Evolutionary conservation across 2,888 invertebrate genomes (phyloP).

Genomic region (Drosophila nigricruria): DNA sequence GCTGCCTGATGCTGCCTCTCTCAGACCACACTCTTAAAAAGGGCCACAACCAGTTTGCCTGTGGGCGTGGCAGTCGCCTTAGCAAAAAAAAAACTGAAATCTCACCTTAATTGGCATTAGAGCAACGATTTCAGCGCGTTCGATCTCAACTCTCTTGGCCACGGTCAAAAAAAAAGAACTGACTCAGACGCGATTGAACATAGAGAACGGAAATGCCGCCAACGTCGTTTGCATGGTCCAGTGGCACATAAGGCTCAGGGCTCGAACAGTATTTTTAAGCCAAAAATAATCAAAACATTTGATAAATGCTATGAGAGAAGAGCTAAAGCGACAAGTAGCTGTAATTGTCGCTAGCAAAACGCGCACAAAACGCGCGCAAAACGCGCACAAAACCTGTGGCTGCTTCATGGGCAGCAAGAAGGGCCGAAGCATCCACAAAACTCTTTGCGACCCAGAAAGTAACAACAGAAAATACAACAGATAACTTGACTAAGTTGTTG

Average conservation of each 20-base stretch:
- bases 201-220: slow-evolving; percentile 47
- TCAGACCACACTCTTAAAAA: slow-evolving; percentile 3
- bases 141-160: slow-evolving; percentile 21
- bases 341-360: neutral
- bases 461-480: slow-evolving; percentile 26
- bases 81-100: neutral
- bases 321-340: neutral
- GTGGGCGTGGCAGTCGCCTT: slow-evolving; percentile 40
- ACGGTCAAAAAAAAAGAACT: slow-evolving; percentile 22
- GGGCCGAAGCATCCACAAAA: slow-evolving; percentile 18
- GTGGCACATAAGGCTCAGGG: neutral
- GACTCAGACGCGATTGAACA: slow-evolving; percentile 32
- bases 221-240: slow-evolving; percentile 1
- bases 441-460: slow-evolving; percentile 32
- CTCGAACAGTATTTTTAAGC: no score
- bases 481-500: slow-evolving; percentile 15
- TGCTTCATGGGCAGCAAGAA: neutral
- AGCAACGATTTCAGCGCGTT: slow-evolving; percentile 15
- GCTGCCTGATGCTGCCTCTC: no score
- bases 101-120: slow-evolving; percentile 51
- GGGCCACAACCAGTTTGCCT: slow-evolving; percentile 31
- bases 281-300: neutral
- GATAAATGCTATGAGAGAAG: neutral
- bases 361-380: slow-evolving; percentile 2
- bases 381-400: slow-evolving; percentile 2